Conservation (phyloP, 2,888 invertebrate genomes). For the Calliopum simillimum region DNA sequence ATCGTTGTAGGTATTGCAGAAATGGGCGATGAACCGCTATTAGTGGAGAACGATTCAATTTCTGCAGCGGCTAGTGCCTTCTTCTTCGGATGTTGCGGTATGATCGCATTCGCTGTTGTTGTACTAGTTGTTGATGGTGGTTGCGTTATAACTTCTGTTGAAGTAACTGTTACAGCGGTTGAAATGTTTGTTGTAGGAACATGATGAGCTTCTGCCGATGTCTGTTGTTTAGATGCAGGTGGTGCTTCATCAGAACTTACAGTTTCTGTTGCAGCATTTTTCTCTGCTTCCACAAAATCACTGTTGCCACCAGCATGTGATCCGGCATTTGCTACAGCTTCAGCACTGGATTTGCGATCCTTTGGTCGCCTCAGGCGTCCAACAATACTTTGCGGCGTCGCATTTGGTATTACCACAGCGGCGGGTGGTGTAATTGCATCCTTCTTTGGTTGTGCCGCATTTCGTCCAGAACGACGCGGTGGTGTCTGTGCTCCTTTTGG, state of each 20-base stretch:
- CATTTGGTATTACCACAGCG: constrained; percentile 30
- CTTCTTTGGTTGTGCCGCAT: constrained; percentile 64
- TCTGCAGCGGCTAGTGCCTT: constrained; percentile 63
- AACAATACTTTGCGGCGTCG: constrained; percentile 43
- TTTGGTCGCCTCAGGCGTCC: constrained; percentile 74
- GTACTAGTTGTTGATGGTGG: constrained; percentile 6
- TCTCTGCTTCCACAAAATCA: neutral
- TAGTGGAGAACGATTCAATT: constrained; percentile 54
- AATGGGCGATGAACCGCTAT: constrained; percentile 40
- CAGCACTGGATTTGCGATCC: constrained; percentile 76
- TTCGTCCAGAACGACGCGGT: constrained; percentile 64
- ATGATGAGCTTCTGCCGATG: neutral
- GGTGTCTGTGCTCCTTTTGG: constrained; percentile 65
- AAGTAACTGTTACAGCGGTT: constrained; percentile 31
- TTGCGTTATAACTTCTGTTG: constrained; percentile 32
- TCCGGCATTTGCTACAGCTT: constrained; percentile 68
- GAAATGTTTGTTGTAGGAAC: constrained; percentile 22
- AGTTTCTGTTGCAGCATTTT: constrained; percentile 6
- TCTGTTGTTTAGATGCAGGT: constrained; percentile 30
- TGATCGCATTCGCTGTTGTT: constrained; percentile 2
- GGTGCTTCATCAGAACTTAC: constrained; percentile 28
- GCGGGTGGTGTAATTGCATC: constrained; percentile 41
- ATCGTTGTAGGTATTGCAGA: constrained; percentile 52
- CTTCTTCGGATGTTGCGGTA: constrained; percentile 62
- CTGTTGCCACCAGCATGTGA: neutral